These are phyloP conservation scores for Odocoileus hemionus DNA, from an alignment of 2,113 vertebrate genomes.

Conservation along the genomic window DNA sequence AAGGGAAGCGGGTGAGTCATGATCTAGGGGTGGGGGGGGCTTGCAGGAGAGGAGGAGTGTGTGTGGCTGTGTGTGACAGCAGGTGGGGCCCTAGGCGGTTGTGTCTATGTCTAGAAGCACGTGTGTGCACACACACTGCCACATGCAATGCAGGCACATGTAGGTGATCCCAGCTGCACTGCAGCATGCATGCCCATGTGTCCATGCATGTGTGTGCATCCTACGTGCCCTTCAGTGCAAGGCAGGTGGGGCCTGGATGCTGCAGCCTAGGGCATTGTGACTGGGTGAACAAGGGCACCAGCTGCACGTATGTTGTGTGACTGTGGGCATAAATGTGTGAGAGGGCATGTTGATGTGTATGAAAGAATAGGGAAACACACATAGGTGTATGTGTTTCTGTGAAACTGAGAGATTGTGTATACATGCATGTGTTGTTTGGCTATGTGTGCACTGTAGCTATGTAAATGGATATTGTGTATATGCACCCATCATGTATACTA, in stretches of 20 bases:
- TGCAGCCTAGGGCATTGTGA: neutral
- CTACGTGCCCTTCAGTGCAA: accelerated
- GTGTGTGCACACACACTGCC: too few relatives aligned
- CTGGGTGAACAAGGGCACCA: neutral
- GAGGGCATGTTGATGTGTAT: neutral
- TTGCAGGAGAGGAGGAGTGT: neutral
- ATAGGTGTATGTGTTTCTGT: too few relatives aligned
- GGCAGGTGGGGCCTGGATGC: neutral
- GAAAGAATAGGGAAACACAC: neutral
- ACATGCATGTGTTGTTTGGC: accelerated
- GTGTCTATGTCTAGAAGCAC: neutral
- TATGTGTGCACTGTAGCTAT: neutral
- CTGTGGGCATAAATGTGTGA: neutral
- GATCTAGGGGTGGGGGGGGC: accelerated
- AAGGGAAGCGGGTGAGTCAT: conserved; percentile 90
- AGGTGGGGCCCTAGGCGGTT: too few relatives aligned
- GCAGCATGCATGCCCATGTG: accelerated
- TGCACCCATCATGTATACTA: accelerated
- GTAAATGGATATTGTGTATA: neutral
- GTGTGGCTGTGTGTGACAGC: accelerated
- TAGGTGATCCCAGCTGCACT: too few relatives aligned
- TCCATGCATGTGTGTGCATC: accelerated
- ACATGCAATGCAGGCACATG: accelerated
- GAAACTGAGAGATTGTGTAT: neutral
- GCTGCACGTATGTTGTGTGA: neutral